A percentile compares a stretch with the other conserved stretches of the same genome.
Evolutionary conservation across 2,113 vertebrate species (phyloP).

Genomic region (Hippotragus niger): DNA sequence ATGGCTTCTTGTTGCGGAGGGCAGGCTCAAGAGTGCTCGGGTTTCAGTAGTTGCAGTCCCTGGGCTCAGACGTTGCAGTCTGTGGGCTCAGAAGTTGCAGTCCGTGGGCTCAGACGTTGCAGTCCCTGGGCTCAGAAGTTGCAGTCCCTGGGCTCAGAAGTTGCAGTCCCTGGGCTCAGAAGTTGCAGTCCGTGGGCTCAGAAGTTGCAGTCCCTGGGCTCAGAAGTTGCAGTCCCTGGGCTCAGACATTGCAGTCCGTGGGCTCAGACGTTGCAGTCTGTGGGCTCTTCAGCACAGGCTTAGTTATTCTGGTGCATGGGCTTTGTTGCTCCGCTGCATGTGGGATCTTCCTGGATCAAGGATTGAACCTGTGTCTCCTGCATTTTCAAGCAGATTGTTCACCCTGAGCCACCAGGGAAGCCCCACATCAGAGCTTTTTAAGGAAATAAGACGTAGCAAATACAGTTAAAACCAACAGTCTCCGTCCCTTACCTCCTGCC

Average conservation of each 20-base stretch:
- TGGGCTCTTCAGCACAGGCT: not conserved
- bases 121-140: rapidly evolving
- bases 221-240: not conserved
- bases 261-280: not conserved
- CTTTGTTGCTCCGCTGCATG: not conserved
- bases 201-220: rapidly evolving
- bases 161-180: not conserved
- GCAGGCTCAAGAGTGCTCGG: not conserved
- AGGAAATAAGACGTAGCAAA: not conserved
- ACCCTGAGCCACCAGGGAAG: not conserved
- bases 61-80: not conserved
- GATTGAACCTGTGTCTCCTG: not conserved
- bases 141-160: not conserved
- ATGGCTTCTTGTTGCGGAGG: not conserved
- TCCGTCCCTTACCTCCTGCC: not conserved
- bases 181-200: rapidly evolving
- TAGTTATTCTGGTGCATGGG: not conserved
- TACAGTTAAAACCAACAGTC: not conserved
- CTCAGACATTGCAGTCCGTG: rapidly evolving
- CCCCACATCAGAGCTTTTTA: not conserved
- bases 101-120: not conserved
- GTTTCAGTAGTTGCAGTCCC: not conserved
- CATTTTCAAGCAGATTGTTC: not conserved
- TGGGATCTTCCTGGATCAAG: not conserved
- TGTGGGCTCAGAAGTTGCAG: not conserved